Evolutionary conservation across 2,888 invertebrate genomes (phyloP), one percentile per base, ranked within the genome.

Genomic region (Acronicta psi): DNA sequence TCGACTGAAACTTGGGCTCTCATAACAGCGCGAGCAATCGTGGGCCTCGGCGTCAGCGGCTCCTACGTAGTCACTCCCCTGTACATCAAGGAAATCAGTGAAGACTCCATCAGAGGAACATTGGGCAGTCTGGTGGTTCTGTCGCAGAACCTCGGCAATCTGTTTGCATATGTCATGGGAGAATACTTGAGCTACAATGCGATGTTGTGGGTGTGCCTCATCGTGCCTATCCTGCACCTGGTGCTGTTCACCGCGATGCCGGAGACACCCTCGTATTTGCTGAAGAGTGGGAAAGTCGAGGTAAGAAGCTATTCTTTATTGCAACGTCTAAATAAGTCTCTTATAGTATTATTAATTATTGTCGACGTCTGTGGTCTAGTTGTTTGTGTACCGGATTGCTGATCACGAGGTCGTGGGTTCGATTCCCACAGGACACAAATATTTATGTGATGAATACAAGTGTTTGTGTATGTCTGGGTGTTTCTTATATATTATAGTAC

Each of bases 31-130:
- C 80, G 94, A 10, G 92, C 89, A 0, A 86, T 93, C 8, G 81
- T 93, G 8, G 94, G 94, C 0, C 71, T 93, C 0, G 93, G 93
- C 0, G 91, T 92, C 0, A 89, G 90, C 29, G 93, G 94, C 0
- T 87, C 89, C 16, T 94, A 93, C 63, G 93, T 94, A 0, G 94
- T 94, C 50, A 92, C 93, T 0, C 94, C 94, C 0, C 70, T 94
- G 0, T 94, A 94, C 77, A 91, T 94, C 59, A 94, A 94, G 57
- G 94, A 94, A 60, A 93, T 92, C 52, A 92, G 93, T 68, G 93
- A 94, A 44, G 93, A 93, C 57, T 85, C 88, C 7, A 89, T 94
- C 45, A 77, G 94, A 50, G 94, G 94, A 0, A 91, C 87, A 0
- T 73, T 93, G 6, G 94, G 93, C 0, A 92, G 89, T 55, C 69